Conservation (phyloP, 2,888 invertebrate species). For the Blera fallax region DNA sequence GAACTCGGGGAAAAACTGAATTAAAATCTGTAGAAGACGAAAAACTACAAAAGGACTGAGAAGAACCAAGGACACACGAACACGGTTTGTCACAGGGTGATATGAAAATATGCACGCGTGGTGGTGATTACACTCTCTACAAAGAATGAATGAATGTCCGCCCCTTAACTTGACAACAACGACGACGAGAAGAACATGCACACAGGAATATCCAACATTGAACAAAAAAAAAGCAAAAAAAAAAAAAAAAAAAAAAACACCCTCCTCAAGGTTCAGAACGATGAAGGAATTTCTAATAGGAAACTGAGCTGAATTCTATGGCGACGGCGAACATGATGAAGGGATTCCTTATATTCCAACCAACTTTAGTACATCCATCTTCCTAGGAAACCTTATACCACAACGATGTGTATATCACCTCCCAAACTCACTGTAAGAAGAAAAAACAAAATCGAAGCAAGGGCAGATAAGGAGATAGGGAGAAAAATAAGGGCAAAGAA, state of each 20-base stretch:
- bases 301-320: constrained; percentile 70
- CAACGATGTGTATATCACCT: constrained; percentile 54
- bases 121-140: constrained; percentile 70
- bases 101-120: constrained; percentile 70
- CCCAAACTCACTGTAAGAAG: constrained; percentile 2
- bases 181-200: constrained; percentile 40
- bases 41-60: background rate
- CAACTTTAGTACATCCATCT: constrained; percentile 70
- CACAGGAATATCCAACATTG: constrained; percentile 17
- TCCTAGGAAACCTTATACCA: constrained; percentile 51
- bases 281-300: constrained; percentile 69
- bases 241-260: constrained; percentile 8
- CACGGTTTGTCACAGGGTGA: constrained; percentile 48
- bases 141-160: constrained; percentile 66
- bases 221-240: background rate
- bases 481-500: constrained; percentile 48
- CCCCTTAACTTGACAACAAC: constrained; percentile 63
- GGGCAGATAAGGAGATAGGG: background rate
- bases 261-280: constrained; percentile 55
- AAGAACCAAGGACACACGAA: constrained; percentile 35
- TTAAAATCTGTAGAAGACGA: constrained; percentile 42
- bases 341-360: constrained; percentile 67
- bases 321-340: constrained; percentile 68
- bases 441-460: background rate
- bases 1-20: constrained; percentile 49